A percentile compares a stretch with the other conserved stretches of the same genome.
Conservation (phyloP, 2,797 vertebrate species). For the Xerus rutilus region DNA sequence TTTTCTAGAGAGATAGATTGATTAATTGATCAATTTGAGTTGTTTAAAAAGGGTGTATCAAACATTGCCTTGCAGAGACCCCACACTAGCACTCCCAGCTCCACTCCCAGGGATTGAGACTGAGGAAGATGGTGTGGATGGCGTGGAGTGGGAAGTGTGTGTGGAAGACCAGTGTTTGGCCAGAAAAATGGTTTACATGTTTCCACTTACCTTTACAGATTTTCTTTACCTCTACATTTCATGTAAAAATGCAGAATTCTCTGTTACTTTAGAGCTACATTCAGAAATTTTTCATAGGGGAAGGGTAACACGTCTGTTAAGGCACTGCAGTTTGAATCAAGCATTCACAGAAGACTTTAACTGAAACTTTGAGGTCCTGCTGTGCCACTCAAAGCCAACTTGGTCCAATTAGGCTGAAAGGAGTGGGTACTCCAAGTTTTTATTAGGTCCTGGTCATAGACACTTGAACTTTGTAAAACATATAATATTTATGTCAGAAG, state of each 20-base stretch:
- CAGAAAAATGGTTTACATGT: neutral
- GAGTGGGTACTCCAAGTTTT: neutral
- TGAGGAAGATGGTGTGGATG: too few species aligned
- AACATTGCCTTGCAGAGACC: neutral
- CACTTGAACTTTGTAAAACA: too few species aligned
- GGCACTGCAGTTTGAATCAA: neutral
- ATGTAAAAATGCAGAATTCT: neutral
- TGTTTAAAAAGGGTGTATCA: neutral
- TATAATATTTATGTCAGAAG: neutral
- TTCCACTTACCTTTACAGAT: neutral
- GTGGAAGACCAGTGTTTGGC: neutral
- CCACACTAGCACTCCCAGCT: neutral
- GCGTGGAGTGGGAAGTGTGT: too few species aligned
- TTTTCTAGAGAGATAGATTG: neutral
- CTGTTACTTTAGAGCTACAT: neutral
- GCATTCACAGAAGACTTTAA: neutral
- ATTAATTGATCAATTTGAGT: neutral
- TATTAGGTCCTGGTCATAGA: neutral
- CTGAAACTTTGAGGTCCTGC: too few species aligned
- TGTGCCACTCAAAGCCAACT: neutral
- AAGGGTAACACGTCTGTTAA: neutral
- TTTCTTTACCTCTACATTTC: neutral
- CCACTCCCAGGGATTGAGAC: neutral
- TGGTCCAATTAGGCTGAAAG: neutral
- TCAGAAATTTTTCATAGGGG: neutral